Base-by-base conservation (phyloP, 2,888 invertebrate genomes). In the Philereme transversata region DNA sequence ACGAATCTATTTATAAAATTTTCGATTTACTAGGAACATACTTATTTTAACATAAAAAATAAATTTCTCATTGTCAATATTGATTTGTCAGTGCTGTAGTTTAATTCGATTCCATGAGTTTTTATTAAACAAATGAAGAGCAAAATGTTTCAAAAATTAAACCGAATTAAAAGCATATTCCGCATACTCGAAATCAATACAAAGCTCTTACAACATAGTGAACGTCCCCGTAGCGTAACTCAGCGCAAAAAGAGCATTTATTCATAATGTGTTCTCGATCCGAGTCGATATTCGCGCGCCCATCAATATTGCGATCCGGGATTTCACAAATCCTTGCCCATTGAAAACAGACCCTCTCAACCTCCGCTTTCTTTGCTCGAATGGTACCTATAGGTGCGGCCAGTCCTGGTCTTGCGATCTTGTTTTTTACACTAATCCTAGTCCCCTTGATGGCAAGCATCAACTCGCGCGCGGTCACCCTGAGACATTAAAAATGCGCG, bases 311-410 rank as follows among this genome's bases (percentile, higher is more conserved):
- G 70, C 67, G 65, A 57, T 65, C 62, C 60, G 63, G 69, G 77
- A 76, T 77, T 68, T 64, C 62, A 62, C 70, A 76, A 78, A 81
- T 76, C 81, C 77, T 64, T 64, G 69, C 58, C 75, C 72, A 80
- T 81, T 79, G 78, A 79, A 71, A 67, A 65, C 74, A 71, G 65
- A 61, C 67, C 65, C 65, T 59, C 67, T 22, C 51, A 35, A 47
- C 63, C 53, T 54, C 54, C 34, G 60, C 55, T 35, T 50, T 55
- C 49, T 51, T 22, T n/a, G 51, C 44, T 33, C 7, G 22, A 40
- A 5, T 5, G 6, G 45, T 5, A 9, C 33, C 10, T 46, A 11
- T 45, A 40, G 55, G 34, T 38, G 41, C 36, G 10, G 11, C 4
- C 5, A 11, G 7, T 5, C 22, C n/a, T 33, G 48, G 36, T 33